phyloP scores from a whole-genome alignment of 2,797 vertebrate genomes.

The Microhierax caerulescens region DNA sequence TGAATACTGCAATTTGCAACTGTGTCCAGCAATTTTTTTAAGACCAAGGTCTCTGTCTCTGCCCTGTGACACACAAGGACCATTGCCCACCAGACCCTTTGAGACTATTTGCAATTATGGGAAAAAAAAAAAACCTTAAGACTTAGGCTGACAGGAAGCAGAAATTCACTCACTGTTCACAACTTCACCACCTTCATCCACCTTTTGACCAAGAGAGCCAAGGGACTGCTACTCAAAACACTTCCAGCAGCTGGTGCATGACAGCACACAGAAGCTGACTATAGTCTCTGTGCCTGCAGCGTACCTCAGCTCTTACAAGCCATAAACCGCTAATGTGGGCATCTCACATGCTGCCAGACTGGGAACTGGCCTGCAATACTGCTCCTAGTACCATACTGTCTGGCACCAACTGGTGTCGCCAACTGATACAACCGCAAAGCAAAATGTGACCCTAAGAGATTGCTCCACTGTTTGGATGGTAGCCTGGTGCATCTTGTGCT shows the following conservation, averaged over 20 bases:
- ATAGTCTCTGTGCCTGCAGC: neutral
- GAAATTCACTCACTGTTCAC: slow-evolving; percentile 44
- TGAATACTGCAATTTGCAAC: slow-evolving; percentile 18
- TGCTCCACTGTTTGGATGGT: neutral
- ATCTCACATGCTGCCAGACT: neutral
- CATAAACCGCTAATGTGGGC: neutral
- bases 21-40: neutral
- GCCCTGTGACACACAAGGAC: neutral
- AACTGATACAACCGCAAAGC: neutral
- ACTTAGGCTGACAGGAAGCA: neutral
- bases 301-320: neutral
- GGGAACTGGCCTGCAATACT: neutral
- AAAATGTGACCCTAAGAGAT: neutral
- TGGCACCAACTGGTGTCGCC: neutral
- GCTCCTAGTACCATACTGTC: neutral
- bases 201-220: slow-evolving; percentile 48
- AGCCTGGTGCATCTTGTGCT: neutral
- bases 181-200: slow-evolving; percentile 30
- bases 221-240: slow-evolving; percentile 26
- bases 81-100: neutral
- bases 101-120: neutral
- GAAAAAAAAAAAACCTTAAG: slow-evolving; percentile 33
- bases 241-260: slow-evolving; percentile 6
- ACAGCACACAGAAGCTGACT: neutral
- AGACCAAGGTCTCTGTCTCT: neutral